These are phyloP conservation scores for Drosophila stalkeri DNA, from an alignment of 2,888 invertebrate species.

Conservation along the genomic window DNA sequence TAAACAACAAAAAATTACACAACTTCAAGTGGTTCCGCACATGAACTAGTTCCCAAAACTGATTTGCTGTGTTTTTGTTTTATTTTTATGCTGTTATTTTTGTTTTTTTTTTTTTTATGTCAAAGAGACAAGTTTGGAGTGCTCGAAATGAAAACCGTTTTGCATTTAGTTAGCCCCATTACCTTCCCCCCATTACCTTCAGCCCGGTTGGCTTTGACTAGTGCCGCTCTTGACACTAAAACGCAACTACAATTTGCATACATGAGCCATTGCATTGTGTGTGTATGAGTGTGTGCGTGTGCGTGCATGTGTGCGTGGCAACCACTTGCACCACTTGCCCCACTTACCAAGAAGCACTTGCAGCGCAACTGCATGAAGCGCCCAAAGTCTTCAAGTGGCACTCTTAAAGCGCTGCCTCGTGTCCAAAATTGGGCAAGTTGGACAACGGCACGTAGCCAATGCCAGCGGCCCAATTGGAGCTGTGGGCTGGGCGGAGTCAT, in stretches of 20 bases:
- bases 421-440: conserved; percentile 70
- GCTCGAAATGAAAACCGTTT: conserved; percentile 34
- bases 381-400: conserved; percentile 50
- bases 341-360: conserved; percentile 41
- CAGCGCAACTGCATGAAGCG: conserved; percentile 25
- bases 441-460: conserved; percentile 67
- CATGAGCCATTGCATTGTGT: conserved; percentile 14
- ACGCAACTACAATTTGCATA: conserved; percentile 48
- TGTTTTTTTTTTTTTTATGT: too few relatives aligned
- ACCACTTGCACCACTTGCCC: conserved; percentile 38
- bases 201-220: conserved; percentile 15
- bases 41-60: conserved; percentile 12
- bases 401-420: conserved; percentile 44
- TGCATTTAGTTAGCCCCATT: conserved; percentile 57
- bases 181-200: conserved; percentile 27
- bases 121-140: conserved; percentile 3
- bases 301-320: conserved; percentile 3
- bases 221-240: conserved; percentile 56
- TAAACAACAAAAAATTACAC: not conserved
- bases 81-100: not conserved
- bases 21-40: not conserved
- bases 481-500: conserved; percentile 20
- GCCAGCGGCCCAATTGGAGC: conserved; percentile 22
- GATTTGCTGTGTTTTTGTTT: not conserved
- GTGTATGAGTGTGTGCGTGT: conserved; percentile 8